Percentiles rank a stretch among this genome's conserved stretches.
Evolutionary conservation across 2,888 invertebrate species (phyloP).

Genomic region (Eudasyphora cyanicolor): DNA sequence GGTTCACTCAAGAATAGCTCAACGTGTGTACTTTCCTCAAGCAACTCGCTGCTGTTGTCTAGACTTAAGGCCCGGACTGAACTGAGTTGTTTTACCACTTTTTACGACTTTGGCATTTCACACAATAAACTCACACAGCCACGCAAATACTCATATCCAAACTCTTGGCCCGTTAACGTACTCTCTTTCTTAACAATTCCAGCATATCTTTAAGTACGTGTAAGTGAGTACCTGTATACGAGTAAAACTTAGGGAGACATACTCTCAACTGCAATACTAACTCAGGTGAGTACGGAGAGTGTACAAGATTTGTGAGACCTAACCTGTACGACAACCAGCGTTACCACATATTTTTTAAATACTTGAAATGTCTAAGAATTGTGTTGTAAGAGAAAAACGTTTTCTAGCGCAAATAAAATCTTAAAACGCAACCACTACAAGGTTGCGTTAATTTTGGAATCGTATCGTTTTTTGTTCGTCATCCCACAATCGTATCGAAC

Average conservation of each 20-base stretch:
- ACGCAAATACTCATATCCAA: neutral
- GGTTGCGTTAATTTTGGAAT: no score
- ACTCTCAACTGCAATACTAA: neutral
- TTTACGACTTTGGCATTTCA: conserved; percentile 48
- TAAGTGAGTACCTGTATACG: no score
- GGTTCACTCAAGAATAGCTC: conserved; percentile 73
- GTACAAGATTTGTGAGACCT: neutral
- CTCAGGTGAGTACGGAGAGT: neutral
- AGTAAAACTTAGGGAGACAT: neutral
- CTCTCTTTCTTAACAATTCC: conserved; percentile 31
- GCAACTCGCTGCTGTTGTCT: conserved; percentile 56
- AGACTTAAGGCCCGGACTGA: conserved; percentile 51
- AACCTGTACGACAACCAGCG: no score
- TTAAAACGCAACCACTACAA: no score
- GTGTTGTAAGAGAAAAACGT: no score
- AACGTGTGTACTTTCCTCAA: conserved; percentile 53
- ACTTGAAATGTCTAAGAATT: no score
- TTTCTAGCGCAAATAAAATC: no score
- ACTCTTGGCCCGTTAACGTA: neutral
- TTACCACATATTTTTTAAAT: no score
- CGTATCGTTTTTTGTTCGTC: no score
- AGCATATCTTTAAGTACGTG: neutral
- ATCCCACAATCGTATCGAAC: no score
- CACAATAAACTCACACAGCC: conserved; percentile 1
- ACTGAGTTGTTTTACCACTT: conserved; percentile 59